Conservation (phyloP, 2,888 invertebrate species). For the Horisme vitalbata region DNA sequence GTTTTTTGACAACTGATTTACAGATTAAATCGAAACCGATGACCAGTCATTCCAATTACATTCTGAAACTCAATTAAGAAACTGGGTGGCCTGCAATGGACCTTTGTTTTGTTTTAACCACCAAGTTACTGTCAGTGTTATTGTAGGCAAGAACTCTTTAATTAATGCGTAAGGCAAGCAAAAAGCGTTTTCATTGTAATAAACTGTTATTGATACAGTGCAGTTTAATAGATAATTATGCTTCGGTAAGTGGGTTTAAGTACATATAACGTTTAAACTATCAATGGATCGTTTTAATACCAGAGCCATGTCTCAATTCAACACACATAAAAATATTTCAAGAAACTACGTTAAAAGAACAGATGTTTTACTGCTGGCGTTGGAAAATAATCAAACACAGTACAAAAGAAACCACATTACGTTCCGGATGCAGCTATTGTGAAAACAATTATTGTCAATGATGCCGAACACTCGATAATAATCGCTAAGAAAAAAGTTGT, state of each 20-base stretch:
- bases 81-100: constrained; percentile 13
- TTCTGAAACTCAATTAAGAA: not conserved
- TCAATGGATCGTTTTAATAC: constrained; percentile 8
- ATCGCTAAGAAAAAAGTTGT: constrained; percentile 31
- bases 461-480: constrained; percentile 38
- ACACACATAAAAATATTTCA: not conserved
- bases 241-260: constrained; percentile 11
- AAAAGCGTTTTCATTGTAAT: constrained; percentile 21
- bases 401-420: constrained; percentile 38
- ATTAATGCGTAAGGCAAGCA: constrained; percentile 22
- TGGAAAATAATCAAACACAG: constrained; percentile 23
- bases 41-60: too few relatives aligned
- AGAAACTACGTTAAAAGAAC: constrained; percentile 23
- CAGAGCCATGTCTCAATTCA: constrained; percentile 4
- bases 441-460: constrained; percentile 50
- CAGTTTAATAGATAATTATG: constrained; percentile 25
- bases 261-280: constrained; percentile 5
- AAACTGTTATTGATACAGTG: constrained; percentile 27
- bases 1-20: too few relatives aligned
- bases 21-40: too few relatives aligned
- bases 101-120: constrained; percentile 17
- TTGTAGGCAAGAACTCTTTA: constrained; percentile 21
- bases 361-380: constrained; percentile 28
- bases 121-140: constrained; percentile 15
- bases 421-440: constrained; percentile 44